Evolutionary conservation across 2,113 vertebrate genomes (phyloP), one percentile per base, ranked within the genome.

Genomic region (Tursiops truncatus): DNA sequence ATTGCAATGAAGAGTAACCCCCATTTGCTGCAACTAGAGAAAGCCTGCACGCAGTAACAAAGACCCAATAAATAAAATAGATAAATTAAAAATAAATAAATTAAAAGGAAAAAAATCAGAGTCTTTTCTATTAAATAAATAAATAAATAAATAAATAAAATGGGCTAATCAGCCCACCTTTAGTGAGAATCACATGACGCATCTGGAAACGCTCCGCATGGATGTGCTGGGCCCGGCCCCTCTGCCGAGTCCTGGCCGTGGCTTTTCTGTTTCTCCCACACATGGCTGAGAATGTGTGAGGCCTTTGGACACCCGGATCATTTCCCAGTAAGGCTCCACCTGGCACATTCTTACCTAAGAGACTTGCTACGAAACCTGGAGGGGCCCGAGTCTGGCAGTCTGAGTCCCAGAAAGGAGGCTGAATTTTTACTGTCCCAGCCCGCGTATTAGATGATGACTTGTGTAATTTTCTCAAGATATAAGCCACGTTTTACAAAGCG

Each of bases 161-260:
- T 33, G 74, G 89, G 36, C 58, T 13, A 1, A 25, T 8, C 8
- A 44, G 31, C 38, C 6, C 18, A 62, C 2, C 3, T 33, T 68
- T 38, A 65, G 53, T 28, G 53, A 65, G 26, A 31, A 21, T 31
- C 17, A 6, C 21, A 7, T 2, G 68, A 23, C 44, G 7, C 2
- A 15, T 7, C 25, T 9, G 26, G 53, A 80, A 41, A 41, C 0
- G 0, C 47, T 8, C 2, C 7, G 77, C 41, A 3, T 0, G 8
- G 25, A 3, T 23, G 2, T 17, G 18, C 58, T 0, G 4, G 50
- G 38, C 33, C 28, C 1, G 2, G 9, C 21, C 14, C 9, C 60
- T 31, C 17, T 9, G 4, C 6, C 0, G n/a, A 8, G 47, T 38
- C 13, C 91, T 5, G 23, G 15, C 21, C 4, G 0, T 50, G 65